A percentile compares a stretch with the other conserved stretches of the same genome.
Evolutionary conservation across 2,797 vertebrate genomes (phyloP).

Genomic region (Bradypodion pumilum): DNA sequence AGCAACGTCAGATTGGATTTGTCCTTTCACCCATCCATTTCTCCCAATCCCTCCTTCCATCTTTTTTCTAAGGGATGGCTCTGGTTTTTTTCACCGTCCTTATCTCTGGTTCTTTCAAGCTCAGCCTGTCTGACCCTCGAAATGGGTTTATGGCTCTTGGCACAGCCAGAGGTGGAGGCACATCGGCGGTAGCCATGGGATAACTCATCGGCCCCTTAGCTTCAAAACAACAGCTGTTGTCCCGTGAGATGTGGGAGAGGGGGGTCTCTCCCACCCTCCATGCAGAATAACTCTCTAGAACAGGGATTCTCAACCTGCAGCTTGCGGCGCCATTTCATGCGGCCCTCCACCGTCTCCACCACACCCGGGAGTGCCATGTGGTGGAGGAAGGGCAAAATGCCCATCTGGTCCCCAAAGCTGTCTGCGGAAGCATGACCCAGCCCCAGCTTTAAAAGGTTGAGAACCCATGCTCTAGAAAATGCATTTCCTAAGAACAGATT

Average conservation of each 20-base stretch:
- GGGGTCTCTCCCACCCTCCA: too few species aligned
- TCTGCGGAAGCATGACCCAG: too few species aligned
- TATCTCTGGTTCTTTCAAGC: background rate
- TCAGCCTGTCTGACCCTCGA: too few species aligned
- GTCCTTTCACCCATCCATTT: background rate
- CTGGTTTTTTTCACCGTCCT: conserved; percentile 11
- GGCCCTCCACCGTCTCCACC: too few species aligned
- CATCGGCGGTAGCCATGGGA: background rate
- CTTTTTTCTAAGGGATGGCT: conserved; percentile 3
- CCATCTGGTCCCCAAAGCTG: too few species aligned
- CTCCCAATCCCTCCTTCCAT: too few species aligned
- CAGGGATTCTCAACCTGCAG: too few species aligned
- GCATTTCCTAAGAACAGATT: background rate
- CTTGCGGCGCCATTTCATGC: too few species aligned
- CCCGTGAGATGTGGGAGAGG: background rate
- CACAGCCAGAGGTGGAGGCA: conserved; percentile 20
- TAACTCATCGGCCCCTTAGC: background rate
- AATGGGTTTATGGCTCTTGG: conserved; percentile 7
- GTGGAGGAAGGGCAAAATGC: too few species aligned
- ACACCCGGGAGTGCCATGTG: too few species aligned
- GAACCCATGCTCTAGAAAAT: background rate
- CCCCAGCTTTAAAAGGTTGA: too few species aligned
- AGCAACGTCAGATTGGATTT: background rate
- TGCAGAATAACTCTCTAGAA: background rate
- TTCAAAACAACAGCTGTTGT: conserved; percentile 23